Conservation (phyloP, 1,140 invertebrate species). For the Zophobas atratus region DNA sequence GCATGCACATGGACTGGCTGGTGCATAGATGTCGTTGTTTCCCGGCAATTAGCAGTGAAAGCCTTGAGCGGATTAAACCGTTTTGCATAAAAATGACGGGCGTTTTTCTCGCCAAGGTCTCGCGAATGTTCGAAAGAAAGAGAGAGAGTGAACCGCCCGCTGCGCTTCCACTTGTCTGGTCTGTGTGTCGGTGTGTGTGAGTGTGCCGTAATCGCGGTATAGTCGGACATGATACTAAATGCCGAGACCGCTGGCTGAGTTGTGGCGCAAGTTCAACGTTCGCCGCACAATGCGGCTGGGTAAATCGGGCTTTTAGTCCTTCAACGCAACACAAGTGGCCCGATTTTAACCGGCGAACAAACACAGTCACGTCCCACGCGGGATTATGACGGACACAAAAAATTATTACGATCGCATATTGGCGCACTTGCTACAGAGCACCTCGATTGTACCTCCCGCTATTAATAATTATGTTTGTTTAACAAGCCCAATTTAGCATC, state of each 20-base stretch:
- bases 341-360: slow-evolving; percentile 51
- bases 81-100: slow-evolving; percentile 25
- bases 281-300: slow-evolving; percentile 56
- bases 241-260: slow-evolving; percentile 37
- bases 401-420: slow-evolving; percentile 39
- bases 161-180: slow-evolving; percentile 39
- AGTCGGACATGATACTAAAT: slow-evolving; percentile 46
- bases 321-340: slow-evolving; percentile 57
- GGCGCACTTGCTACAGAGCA: slow-evolving; percentile 33
- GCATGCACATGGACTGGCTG: slow-evolving; percentile 35
- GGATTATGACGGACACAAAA: slow-evolving; percentile 44
- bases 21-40: slow-evolving; percentile 53
- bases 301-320: slow-evolving; percentile 55
- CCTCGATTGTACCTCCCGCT: slow-evolving; percentile 46
- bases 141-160: slow-evolving; percentile 24
- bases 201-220: slow-evolving; percentile 40
- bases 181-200: slow-evolving; percentile 14
- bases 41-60: slow-evolving; percentile 7
- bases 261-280: slow-evolving; percentile 58
- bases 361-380: slow-evolving; percentile 45
- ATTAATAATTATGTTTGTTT: slow-evolving; percentile 49
- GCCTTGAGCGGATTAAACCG: slow-evolving; percentile 16
- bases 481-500: slow-evolving; percentile 42
- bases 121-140: slow-evolving; percentile 6
- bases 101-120: slow-evolving; percentile 34